phyloP scores from a whole-genome alignment of 2,113 vertebrate species.

The Sturnus vulgaris region DNA sequence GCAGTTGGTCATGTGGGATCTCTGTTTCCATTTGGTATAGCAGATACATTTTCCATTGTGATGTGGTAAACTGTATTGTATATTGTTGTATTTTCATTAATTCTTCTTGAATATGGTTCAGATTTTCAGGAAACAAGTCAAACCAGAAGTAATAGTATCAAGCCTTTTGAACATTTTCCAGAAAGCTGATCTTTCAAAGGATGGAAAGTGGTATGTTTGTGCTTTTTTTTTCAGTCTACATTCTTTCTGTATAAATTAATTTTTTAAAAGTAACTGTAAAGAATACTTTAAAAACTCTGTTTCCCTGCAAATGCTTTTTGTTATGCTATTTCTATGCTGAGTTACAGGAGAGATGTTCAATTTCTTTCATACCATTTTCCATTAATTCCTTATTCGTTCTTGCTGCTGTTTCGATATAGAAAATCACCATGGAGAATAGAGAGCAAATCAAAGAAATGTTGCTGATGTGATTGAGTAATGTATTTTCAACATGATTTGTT shows the following conservation, averaged over 20 bases:
- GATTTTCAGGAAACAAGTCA: slow-evolving; percentile 71
- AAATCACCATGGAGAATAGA: background rate
- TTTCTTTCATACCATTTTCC: background rate
- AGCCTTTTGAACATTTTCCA: slow-evolving; percentile 81
- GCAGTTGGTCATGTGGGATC: background rate
- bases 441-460: background rate
- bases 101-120: slow-evolving; percentile 40
- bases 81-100: background rate
- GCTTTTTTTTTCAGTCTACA: background rate
- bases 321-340: background rate
- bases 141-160: slow-evolving; percentile 70
- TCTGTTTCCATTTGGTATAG: background rate
- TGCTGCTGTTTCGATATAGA: background rate
- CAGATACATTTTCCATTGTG: background rate
- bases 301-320: background rate
- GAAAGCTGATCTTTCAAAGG: slow-evolving; percentile 71
- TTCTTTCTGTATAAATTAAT: background rate
- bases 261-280: background rate
- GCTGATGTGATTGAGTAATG: background rate
- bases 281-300: background rate
- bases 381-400: background rate
- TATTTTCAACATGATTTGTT: background rate
- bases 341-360: background rate
- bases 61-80: background rate
- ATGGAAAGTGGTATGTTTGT: slow-evolving; percentile 77